Conservation (phyloP, 2,888 invertebrate genomes). For the Caenorhabditis sulstoni region DNA sequence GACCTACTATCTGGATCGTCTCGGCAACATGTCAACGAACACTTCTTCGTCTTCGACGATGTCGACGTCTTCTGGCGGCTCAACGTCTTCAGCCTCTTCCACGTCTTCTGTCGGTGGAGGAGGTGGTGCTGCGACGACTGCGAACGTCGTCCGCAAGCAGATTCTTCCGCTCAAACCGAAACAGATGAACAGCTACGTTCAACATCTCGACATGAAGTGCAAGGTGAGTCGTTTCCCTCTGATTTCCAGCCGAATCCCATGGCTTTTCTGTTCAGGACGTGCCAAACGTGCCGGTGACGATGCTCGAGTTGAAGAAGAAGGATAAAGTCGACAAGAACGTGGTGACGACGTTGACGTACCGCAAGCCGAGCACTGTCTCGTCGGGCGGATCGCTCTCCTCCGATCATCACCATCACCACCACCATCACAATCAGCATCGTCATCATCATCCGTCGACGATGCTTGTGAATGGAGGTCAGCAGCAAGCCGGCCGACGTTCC, state of each 20-base stretch:
- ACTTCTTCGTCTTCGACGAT: no score
- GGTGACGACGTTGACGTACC: conserved; percentile 41
- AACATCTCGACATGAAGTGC: conserved; percentile 35
- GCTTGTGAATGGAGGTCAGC: no score
- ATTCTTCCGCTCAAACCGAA: conserved; percentile 53
- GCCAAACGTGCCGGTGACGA: conserved; percentile 41
- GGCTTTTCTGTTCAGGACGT: not conserved
- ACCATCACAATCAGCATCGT: not conserved
- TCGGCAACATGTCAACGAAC: conserved; percentile 48
- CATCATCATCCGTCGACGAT: not conserved
- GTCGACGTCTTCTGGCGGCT: conserved; percentile 29
- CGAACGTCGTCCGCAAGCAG: conserved; percentile 44
- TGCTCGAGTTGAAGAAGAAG: conserved; percentile 56
- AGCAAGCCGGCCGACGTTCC: conserved; percentile 1
- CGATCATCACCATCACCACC: not conserved
- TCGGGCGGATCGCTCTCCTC: conserved; percentile 1
- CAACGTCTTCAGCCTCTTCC: not conserved
- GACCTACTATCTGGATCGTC: conserved; percentile 48
- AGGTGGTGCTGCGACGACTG: no score
- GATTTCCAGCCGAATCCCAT: no score
- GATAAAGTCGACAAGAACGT: conserved; percentile 43
- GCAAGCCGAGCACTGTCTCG: conserved; percentile 30
- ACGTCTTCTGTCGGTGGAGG: conserved; percentile 15
- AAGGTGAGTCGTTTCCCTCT: conserved; percentile 16
- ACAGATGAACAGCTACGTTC: conserved; percentile 31